Percentiles rank a stretch among this genome's conserved stretches.
phyloP scores from a whole-genome alignment of 2,113 vertebrate genomes.

The Nyctereutes procyonoides region DNA sequence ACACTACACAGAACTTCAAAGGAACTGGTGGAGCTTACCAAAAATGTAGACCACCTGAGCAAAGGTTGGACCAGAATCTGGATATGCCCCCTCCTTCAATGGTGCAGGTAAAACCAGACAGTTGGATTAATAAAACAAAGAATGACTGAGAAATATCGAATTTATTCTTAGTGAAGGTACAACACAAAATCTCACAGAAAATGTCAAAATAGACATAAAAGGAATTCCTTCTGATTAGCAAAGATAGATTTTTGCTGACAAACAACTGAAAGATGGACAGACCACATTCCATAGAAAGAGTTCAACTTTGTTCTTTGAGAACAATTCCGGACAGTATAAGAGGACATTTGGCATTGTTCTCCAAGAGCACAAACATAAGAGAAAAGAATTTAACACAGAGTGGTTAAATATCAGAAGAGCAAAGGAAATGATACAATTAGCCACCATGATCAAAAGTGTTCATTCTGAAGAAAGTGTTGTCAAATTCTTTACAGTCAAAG shows the following conservation, averaged over 20 bases:
- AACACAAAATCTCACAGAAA: neutral
- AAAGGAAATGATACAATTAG: neutral
- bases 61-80: neutral
- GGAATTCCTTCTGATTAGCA: neutral
- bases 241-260: neutral
- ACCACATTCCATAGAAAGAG: neutral
- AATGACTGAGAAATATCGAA: neutral
- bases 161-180: neutral
- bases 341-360: neutral
- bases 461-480: neutral
- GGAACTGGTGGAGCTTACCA: neutral
- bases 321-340: neutral
- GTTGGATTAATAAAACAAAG: neutral
- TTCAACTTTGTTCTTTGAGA: neutral
- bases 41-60: neutral
- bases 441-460: neutral
- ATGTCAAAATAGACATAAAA: neutral
- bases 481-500: neutral
- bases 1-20: neutral
- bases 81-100: neutral
- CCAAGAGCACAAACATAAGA: neutral
- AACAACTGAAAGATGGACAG: neutral
- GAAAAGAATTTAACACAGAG: neutral
- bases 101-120: neutral
- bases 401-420: neutral